Conservation (phyloP, 37 sponge, comb jelly and placozoan species). For the Cliona cf. orientalis region DNA sequence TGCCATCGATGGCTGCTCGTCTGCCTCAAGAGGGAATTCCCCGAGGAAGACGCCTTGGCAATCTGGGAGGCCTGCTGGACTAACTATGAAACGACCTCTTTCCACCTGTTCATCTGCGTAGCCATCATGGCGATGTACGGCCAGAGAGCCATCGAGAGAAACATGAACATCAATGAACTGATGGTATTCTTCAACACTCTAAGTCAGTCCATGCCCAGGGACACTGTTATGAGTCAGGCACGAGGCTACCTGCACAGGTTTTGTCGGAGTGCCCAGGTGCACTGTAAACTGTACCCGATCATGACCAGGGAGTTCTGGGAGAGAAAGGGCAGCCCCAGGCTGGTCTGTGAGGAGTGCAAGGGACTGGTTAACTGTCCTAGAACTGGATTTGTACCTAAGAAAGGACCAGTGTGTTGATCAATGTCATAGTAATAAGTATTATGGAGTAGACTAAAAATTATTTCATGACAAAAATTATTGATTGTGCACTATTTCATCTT, state of each 20-base stretch:
- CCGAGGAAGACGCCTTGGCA: slow-evolving; percentile 42
- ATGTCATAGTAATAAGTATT: no score
- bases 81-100: slow-evolving; percentile 50
- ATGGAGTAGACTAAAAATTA: no score
- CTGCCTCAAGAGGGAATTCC: slow-evolving; percentile 83
- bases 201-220: slow-evolving; percentile 60
- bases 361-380: slow-evolving; percentile 21
- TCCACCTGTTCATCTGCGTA: slow-evolving; percentile 77
- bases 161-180: slow-evolving; percentile 65
- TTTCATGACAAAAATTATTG: no score
- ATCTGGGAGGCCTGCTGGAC: slow-evolving; percentile 90
- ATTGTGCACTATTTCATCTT: no score
- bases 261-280: slow-evolving; percentile 1
- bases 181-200: slow-evolving; percentile 75
- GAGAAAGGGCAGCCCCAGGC: slow-evolving; percentile 2
- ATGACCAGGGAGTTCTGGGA: slow-evolving; percentile 53
- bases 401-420: slow-evolving; percentile 27
- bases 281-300: slow-evolving; percentile 32
- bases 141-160: slow-evolving; percentile 53
- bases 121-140: slow-evolving; percentile 91
- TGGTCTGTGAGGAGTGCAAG: slow-evolving; percentile 31
- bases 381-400: not conserved
- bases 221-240: slow-evolving; percentile 78
- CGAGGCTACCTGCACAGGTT: slow-evolving; percentile 76
- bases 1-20: slow-evolving; percentile 90